Conservation (phyloP, 1,140 invertebrate species). For the Sogatella furcifera region DNA sequence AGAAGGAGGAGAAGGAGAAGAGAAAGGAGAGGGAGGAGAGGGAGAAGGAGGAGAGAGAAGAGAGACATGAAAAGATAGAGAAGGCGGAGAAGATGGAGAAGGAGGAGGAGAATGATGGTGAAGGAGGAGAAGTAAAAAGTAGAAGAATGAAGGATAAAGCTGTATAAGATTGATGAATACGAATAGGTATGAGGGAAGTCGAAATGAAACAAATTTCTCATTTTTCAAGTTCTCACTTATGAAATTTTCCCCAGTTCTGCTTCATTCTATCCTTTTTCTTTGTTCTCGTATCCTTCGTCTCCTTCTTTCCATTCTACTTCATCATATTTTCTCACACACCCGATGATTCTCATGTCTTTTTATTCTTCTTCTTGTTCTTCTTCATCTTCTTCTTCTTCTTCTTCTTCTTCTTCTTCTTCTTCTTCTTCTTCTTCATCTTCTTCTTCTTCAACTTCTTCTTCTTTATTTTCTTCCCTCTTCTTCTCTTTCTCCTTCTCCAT, state of each 20-base stretch:
- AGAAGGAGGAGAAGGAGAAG: too few relatives aligned
- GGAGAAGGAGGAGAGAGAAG: too few relatives aligned
- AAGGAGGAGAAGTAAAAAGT: too few relatives aligned
- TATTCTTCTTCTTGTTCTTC: neutral
- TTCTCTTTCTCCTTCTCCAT: neutral
- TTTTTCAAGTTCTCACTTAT: neutral
- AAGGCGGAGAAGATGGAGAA: too few relatives aligned
- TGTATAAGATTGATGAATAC: too few relatives aligned
- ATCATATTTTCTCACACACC: neutral
- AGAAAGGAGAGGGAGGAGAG: too few relatives aligned
- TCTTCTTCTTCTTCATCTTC: neutral
- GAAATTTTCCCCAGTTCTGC: neutral
- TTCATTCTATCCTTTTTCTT: neutral
- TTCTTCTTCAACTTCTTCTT: neutral
- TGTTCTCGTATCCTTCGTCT: neutral
- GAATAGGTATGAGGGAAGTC: too few relatives aligned
- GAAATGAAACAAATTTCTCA: neutral
- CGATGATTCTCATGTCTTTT: too few relatives aligned
- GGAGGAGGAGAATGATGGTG: too few relatives aligned
- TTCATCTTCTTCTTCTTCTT: neutral
- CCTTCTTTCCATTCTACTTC: neutral
- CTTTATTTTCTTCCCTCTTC: neutral
- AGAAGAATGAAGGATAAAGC: too few relatives aligned
- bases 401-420: neutral
- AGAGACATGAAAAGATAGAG: too few relatives aligned